phyloP scores from a whole-genome alignment of 2,888 invertebrate genomes.

The Lymantria monacha region DNA sequence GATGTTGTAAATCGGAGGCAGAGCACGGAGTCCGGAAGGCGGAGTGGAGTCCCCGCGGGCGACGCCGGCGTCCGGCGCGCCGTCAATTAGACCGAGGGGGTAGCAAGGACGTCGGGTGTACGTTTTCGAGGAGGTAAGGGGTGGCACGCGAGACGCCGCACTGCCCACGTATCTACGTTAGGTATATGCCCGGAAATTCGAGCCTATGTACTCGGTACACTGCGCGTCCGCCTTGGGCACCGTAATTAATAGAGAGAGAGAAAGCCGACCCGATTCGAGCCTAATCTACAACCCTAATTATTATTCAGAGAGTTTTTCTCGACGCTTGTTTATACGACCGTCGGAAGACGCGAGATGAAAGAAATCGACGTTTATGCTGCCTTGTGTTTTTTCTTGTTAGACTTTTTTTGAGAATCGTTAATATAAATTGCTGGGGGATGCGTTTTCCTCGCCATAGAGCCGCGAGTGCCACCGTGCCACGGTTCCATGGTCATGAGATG shows the following conservation, averaged over 20 bases:
- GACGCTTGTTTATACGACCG: slow-evolving; percentile 31
- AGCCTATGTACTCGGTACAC: slow-evolving; percentile 57
- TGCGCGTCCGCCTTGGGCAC: slow-evolving; percentile 41
- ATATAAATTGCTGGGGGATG: slow-evolving; percentile 51
- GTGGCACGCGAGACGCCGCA: slow-evolving; percentile 47
- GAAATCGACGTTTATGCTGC: slow-evolving; percentile 37
- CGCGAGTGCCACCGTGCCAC: neutral
- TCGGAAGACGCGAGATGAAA: slow-evolving; percentile 49
- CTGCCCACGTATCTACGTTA: slow-evolving; percentile 51
- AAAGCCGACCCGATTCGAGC: slow-evolving; percentile 42
- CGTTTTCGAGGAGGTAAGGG: slow-evolving; percentile 11
- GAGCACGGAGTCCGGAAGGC: slow-evolving; percentile 60
- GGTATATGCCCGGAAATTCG: slow-evolving; percentile 71
- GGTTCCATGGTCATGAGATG: neutral
- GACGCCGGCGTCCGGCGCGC: slow-evolving; percentile 61
- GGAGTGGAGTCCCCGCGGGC: slow-evolving; percentile 68
- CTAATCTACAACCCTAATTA: slow-evolving; percentile 44
- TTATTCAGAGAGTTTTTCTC: slow-evolving; percentile 54
- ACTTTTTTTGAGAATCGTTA: slow-evolving; percentile 48
- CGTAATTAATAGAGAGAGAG: slow-evolving; percentile 69
- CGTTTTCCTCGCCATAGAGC: slow-evolving; percentile 47
- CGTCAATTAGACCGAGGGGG: slow-evolving; percentile 73
- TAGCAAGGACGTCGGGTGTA: slow-evolving; percentile 39
- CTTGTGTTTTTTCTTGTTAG: slow-evolving; percentile 35
- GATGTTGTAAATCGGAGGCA: slow-evolving; percentile 70